phyloP scores from a whole-genome alignment of 2,113 vertebrate species.

The Lagopus leucura region DNA sequence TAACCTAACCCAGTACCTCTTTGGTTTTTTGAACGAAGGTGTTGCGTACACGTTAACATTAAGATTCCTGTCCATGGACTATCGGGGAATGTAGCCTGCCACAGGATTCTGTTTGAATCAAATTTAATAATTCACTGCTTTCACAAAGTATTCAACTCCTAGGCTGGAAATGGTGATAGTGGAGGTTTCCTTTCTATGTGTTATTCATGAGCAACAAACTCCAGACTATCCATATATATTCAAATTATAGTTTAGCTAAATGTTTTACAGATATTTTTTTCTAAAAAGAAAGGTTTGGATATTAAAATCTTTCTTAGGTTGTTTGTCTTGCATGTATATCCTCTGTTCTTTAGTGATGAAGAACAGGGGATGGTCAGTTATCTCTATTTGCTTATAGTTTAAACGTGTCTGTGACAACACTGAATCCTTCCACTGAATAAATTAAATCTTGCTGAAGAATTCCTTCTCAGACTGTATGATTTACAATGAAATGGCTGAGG shows the following conservation, averaged over 20 bases:
- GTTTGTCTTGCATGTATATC: background rate
- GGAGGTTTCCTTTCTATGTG: background rate
- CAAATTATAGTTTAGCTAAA: background rate
- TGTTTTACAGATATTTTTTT: background rate
- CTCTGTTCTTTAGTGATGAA: background rate
- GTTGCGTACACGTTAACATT: background rate
- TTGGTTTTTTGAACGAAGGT: background rate
- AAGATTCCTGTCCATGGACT: background rate
- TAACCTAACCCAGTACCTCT: background rate
- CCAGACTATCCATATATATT: background rate
- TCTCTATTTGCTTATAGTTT: background rate
- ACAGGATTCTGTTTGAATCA: background rate
- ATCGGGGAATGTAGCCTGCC: background rate
- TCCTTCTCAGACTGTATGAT: background rate
- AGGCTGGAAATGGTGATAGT: background rate
- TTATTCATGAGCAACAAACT: background rate
- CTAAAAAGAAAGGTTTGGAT: background rate
- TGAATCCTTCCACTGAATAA: background rate
- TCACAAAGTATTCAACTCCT: background rate
- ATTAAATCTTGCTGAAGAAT: background rate
- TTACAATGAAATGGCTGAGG: background rate
- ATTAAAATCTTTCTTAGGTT: background rate
- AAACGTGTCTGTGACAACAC: background rate
- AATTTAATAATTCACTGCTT: background rate
- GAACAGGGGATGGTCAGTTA: background rate